Evolutionary conservation across 1,140 invertebrate species (phyloP), one percentile per base, ranked within the genome.

Genomic region (Achroia grisella): DNA sequence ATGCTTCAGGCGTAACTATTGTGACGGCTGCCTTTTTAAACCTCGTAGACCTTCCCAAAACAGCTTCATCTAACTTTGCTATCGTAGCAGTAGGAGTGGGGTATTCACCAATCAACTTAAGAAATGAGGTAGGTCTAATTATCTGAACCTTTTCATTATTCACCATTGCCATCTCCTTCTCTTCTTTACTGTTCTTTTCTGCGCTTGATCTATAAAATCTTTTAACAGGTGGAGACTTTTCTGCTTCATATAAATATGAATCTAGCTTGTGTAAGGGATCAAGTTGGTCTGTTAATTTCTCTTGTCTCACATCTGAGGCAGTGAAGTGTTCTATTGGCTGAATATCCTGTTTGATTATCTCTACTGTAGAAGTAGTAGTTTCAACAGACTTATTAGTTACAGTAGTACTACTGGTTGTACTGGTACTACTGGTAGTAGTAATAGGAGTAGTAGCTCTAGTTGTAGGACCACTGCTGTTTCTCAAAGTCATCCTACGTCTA

Each of bases 121-220:
- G 54, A 14, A 42, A 41, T 10, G 69, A 44, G 8, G 61, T 77
- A 1, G 81, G 78, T 48, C 70, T 54, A 9, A 85, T 59, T 8
- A 85, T 76, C 46, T 80, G 77, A 6, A 85, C 62, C 54, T 71
- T 76, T 39, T 85, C 70, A 44, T 83, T 72, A 50, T 81, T 80
- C 4, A 79, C 43, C 12, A 70, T 54, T 27, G 57, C 42, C 48
- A 75, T 68, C 53, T 83, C 75, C 56, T 65, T 69, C 4, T 61
- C 46, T 32, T 65, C 56, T 56, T 58, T 52, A 15, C 14, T 47
- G 17, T 33, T 33, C 43, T 39, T 69, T 55, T 81, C 80, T n/a
- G 63, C 69, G 44, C 77, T 84, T 4, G 80, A 84, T 61, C 79
- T 67, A 28, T 84, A 78, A 47, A 81, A 71, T 48, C 79, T 66